Percentiles rank a stretch among this genome's conserved stretches.
These are phyloP conservation scores for Seriola rivoliana DNA, from an alignment of 2,113 vertebrate species.

Conservation along the genomic window DNA sequence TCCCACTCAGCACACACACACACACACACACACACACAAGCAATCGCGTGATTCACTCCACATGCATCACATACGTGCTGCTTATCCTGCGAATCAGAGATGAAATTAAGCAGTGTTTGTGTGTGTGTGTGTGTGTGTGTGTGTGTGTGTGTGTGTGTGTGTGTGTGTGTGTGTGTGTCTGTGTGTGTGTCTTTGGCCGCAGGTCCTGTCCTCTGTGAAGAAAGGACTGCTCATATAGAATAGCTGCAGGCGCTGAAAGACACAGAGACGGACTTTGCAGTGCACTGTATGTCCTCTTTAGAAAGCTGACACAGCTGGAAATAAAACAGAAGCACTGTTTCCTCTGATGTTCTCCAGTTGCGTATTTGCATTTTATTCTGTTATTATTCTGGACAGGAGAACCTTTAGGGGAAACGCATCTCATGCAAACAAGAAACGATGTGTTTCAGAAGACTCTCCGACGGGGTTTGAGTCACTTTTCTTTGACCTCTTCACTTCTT, in stretches of 20 bases:
- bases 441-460: neutral
- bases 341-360: neutral
- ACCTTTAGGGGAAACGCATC: neutral
- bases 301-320: conserved; percentile 34
- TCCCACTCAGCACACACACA: conserved; percentile 47
- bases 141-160: neutral
- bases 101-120: conserved; percentile 14
- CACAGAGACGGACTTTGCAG: neutral
- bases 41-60: conserved; percentile 39
- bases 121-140: conserved; percentile 6
- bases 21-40: conserved; percentile 28
- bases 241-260: neutral
- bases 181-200: neutral
- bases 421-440: neutral
- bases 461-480: neutral
- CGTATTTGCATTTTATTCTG: neutral
- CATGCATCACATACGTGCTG: conserved; percentile 30
- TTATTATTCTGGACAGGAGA: neutral
- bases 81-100: conserved; percentile 26
- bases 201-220: conserved; percentile 22
- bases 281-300: neutral
- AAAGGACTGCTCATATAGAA: conserved; percentile 5
- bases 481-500: neutral
- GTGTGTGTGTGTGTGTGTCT: neutral
- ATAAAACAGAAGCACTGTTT: neutral